Evolutionary conservation across 2,888 invertebrate species (phyloP).

Genomic region (Arctia plantaginis): DNA sequence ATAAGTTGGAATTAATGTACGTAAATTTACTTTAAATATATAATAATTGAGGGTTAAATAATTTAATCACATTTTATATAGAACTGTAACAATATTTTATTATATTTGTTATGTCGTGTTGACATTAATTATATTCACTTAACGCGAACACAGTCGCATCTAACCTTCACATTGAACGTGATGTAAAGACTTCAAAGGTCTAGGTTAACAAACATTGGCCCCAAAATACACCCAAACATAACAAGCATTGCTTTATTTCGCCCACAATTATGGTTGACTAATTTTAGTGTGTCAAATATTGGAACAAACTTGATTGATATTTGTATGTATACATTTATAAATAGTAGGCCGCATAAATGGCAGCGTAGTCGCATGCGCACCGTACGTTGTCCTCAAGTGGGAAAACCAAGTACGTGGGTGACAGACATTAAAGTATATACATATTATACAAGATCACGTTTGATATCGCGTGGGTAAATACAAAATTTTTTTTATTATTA

Average conservation of each 20-base stretch:
- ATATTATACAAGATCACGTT: constrained; percentile 47
- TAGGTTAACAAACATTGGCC: neutral
- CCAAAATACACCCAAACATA: constrained; percentile 31
- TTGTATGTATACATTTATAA: neutral
- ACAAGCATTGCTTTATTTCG: neutral
- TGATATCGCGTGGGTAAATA: constrained; percentile 31
- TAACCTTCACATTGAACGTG: constrained; percentile 36
- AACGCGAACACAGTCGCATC: constrained; percentile 20
- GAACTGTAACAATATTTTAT: neutral
- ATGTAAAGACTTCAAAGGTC: constrained; percentile 24
- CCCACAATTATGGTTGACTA: neutral
- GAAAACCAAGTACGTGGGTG: constrained; percentile 48
- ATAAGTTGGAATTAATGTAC: neutral
- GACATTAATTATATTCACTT: constrained; percentile 25
- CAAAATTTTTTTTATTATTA: too few relatives aligned
- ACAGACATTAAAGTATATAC: constrained; percentile 43
- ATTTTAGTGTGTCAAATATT: constrained; percentile 8
- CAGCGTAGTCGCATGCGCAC: constrained; percentile 22
- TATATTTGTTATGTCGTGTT: neutral
- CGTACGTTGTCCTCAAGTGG: constrained; percentile 47
- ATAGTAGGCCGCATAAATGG: constrained; percentile 3
- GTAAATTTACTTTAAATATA: neutral
- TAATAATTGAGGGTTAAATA: neutral
- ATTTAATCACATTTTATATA: neutral
- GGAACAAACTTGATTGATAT: constrained; percentile 1